phyloP scores from a whole-genome alignment of 2,113 vertebrate species.

The Gopherus flavomarginatus region DNA sequence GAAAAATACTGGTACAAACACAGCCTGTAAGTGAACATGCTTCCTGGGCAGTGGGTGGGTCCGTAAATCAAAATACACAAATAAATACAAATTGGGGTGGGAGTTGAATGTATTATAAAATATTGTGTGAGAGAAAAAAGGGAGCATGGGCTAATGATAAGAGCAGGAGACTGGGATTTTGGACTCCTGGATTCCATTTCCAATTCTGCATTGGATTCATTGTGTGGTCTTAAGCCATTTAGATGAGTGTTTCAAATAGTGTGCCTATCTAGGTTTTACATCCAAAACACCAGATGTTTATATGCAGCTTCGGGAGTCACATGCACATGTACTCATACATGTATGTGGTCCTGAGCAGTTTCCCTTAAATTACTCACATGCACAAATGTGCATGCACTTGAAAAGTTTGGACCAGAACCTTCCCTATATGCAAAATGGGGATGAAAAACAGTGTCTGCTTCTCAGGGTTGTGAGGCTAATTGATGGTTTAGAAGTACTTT shows the following conservation, averaged over 20 bases:
- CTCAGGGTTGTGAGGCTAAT: neutral
- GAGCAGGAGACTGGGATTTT: accelerated
- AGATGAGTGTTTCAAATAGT: neutral
- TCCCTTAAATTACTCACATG: neutral
- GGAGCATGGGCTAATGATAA: neutral
- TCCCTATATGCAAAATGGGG: neutral
- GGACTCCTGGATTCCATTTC: neutral
- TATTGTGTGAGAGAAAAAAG: accelerated
- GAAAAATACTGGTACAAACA: neutral
- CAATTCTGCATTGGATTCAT: neutral
- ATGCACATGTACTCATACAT: neutral
- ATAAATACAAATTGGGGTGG: neutral
- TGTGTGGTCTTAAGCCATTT: accelerated
- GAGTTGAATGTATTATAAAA: neutral
- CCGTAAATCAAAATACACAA: neutral
- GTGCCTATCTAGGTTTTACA: neutral
- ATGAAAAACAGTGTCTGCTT: neutral
- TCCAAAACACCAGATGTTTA: accelerated
- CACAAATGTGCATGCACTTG: accelerated
- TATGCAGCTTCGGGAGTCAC: neutral
- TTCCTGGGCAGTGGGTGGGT: neutral
- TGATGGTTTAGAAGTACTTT: accelerated
- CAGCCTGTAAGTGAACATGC: neutral
- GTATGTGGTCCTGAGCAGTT: neutral
- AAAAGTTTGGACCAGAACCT: neutral